phyloP scores from a whole-genome alignment of 2,797 vertebrate species.

The Manis javanica region DNA sequence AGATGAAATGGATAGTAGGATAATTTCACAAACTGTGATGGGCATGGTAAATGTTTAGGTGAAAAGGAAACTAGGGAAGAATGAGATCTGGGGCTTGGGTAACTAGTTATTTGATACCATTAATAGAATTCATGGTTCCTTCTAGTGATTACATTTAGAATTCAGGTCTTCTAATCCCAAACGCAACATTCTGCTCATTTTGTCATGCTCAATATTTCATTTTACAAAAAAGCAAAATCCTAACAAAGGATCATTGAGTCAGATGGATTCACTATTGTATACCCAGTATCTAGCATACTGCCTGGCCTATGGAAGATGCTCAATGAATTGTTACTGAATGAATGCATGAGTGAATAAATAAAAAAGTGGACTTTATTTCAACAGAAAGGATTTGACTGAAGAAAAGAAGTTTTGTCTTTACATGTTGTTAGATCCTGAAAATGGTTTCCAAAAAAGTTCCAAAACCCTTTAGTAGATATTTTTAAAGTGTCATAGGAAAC shows the following conservation, averaged over 20 bases:
- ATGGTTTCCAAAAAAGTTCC: conserved; percentile 56
- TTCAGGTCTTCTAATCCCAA: conserved; percentile 3
- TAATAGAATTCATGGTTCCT: background rate
- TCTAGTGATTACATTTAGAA: background rate
- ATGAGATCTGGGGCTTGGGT: background rate
- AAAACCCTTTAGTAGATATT: conserved; percentile 55
- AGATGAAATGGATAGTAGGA: background rate
- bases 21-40: conserved; percentile 24
- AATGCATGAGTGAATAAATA: background rate
- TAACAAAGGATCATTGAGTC: conserved; percentile 1
- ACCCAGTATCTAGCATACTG: background rate
- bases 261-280: background rate
- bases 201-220: conserved; percentile 27
- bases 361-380: conserved; percentile 43
- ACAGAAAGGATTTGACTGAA: conserved; percentile 41
- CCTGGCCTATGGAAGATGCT: background rate
- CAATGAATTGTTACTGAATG: background rate
- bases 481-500: conserved; percentile 55
- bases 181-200: conserved; percentile 16
- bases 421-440: conserved; percentile 11
- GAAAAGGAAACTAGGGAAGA: conserved; percentile 5
- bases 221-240: conserved; percentile 10
- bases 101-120: conserved; percentile 21
- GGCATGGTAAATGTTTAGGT: background rate
- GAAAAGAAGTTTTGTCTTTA: conserved; percentile 16